Evolutionary conservation across 2,797 vertebrate species (phyloP), one percentile per base, ranked within the genome.

Genomic region (Sorex maritimensis): DNA sequence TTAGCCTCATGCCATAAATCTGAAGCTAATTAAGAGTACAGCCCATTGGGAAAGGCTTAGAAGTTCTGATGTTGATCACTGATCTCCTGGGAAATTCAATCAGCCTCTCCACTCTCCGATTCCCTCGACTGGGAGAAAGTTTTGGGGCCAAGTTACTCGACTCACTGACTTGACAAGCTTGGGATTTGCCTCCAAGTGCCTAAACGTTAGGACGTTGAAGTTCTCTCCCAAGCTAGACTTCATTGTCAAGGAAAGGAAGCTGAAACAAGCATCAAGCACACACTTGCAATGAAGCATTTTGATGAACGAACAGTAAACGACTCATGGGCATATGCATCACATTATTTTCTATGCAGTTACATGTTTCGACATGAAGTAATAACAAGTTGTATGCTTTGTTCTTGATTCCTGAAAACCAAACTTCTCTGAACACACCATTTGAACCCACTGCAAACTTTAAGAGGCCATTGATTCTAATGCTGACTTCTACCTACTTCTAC

Each of bases 161-260:
- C 0, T 67, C 28, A 65, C 86, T 91, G 74, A 72, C 24, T 46
- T 91, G 41, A 89, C n/a, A 46, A 12, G 26, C 79, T 92, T 78
- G 58, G 69, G 87, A 94, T 90, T 89, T 93, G 73, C 68, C 30
- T 80, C 0, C 41, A 72, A 65, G 55, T 81, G 38, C 34, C 10
- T 46, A 90, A 21, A 90, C 74, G 87, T 91, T 61, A 67, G 67
- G 58, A 82, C 0, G 1, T 14, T 80, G 38, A 81, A 81, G 38
- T 81, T 95, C 69, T 67, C 75, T 46, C 67, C 41, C 68, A 1
- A 86, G 73, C 41, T 26, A 85, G 94, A 88, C 68, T 80, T 90
- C 30, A 61, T 81, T 81, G 52, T 93, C 67, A 88, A 84, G 80
- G 84, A 95, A 90, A 81, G 69, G 79, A 87, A 84, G 41, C 34